phyloP scores from a whole-genome alignment of 35 echinoderm and acorn worm species.

The Holothuria glaberrima region DNA sequence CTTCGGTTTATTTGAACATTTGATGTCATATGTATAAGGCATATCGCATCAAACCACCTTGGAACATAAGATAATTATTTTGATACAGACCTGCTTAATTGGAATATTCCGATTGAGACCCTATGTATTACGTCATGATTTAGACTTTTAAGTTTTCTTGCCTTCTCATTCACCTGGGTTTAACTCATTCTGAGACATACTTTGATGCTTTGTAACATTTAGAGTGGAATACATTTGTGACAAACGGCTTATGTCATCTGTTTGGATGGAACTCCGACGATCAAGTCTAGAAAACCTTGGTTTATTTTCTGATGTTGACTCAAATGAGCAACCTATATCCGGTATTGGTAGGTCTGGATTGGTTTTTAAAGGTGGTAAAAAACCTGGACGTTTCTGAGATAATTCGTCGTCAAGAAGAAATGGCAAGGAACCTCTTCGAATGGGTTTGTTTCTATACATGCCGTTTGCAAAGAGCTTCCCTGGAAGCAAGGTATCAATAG shows the following conservation, averaged over 20 bases:
- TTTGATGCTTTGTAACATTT: neutral
- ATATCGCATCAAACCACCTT: too few relatives aligned
- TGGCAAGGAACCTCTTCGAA: constrained; percentile 71
- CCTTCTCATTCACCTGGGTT: neutral
- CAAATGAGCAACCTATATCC: constrained; percentile 69
- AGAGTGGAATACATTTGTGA: constrained; percentile 22
- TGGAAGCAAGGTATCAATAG: neutral
- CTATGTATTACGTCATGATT: too few relatives aligned
- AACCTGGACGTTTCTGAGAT: constrained; percentile 69
- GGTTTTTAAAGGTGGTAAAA: constrained; percentile 77
- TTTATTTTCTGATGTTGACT: constrained; percentile 26
- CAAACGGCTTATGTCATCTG: constrained; percentile 67
- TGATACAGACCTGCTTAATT: too few relatives aligned
- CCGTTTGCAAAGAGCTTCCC: too few relatives aligned
- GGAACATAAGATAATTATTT: too few relatives aligned
- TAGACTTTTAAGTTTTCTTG: too few relatives aligned
- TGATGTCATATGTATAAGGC: too few relatives aligned
- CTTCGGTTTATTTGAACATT: too few relatives aligned
- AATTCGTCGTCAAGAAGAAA: constrained; percentile 83
- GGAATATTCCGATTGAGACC: too few relatives aligned
- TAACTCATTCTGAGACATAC: constrained; percentile 14
- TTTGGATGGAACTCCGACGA: constrained; percentile 65
- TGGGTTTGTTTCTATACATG: neutral
- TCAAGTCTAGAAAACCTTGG: constrained; percentile 32
- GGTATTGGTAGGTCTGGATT: constrained; percentile 82